A percentile compares a stretch with the other conserved stretches of the same genome.
These are phyloP conservation scores for Buphagus erythrorhynchus DNA, from an alignment of 2,797 vertebrate genomes.

Conservation along the genomic window DNA sequence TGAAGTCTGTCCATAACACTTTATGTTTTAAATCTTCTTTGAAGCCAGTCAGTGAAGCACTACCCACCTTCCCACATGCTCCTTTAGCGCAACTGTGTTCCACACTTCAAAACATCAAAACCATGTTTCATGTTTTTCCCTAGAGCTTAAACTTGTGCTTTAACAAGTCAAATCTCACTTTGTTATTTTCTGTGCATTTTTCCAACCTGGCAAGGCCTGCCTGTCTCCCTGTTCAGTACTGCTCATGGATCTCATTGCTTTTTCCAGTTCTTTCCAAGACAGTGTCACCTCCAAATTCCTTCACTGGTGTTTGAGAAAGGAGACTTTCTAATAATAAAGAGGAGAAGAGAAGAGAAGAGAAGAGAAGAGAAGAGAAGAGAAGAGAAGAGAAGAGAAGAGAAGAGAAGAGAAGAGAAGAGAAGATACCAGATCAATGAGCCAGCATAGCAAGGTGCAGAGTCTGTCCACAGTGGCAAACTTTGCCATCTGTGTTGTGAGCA, in stretches of 20 bases:
- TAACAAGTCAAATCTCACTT: constrained; percentile 57
- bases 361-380: rapidly evolving
- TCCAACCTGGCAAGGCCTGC: neutral
- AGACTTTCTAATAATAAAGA: neutral
- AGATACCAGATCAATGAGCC: neutral
- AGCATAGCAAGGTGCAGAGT: neutral
- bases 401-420: rapidly evolving
- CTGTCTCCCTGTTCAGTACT: neutral
- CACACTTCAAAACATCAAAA: constrained; percentile 60
- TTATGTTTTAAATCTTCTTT: constrained; percentile 15
- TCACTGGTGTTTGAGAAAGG: neutral
- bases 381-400: neutral
- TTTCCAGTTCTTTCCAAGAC: neutral
- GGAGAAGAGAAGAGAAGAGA: rapidly evolving
- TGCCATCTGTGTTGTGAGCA: neutral
- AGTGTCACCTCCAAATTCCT: neutral
- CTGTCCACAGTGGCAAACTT: neutral
- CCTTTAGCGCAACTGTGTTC: neutral
- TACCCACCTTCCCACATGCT: constrained; percentile 28
- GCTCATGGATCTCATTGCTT: neutral
- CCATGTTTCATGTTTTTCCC: constrained; percentile 57
- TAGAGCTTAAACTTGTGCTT: constrained; percentile 49
- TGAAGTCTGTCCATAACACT: neutral
- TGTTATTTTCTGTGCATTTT: constrained; percentile 31
- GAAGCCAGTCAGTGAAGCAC: neutral